Percentiles rank a stretch among this genome's conserved stretches.
Conservation (phyloP, 2,797 vertebrate species). For the Melanotaenia pygmaea region DNA sequence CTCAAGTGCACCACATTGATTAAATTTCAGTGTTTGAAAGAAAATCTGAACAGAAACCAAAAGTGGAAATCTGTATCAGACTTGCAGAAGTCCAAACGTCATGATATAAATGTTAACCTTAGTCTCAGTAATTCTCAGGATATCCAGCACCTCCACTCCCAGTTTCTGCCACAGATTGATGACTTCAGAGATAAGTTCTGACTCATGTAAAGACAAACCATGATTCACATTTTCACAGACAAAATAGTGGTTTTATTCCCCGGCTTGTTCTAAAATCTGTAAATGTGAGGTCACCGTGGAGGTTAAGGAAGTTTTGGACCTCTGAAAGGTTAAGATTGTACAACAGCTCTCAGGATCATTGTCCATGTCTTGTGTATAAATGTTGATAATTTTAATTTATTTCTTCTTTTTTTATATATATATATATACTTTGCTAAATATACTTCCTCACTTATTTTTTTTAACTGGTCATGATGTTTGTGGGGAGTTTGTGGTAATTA, state of each 20-base stretch:
- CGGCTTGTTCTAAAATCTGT: not conserved
- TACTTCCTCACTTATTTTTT: conserved; percentile 63
- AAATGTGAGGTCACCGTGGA: not conserved
- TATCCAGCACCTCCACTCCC: not conserved
- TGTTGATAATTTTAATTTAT: conserved; percentile 86
- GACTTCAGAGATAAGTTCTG: not conserved
- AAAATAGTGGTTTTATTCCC: not conserved
- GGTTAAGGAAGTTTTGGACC: not conserved
- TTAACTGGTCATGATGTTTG: conserved; percentile 72
- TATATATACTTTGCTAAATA: conserved; percentile 70
- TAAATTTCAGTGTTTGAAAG: too few relatives aligned
- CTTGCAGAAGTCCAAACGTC: too few relatives aligned
- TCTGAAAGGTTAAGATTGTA: conserved; percentile 49
- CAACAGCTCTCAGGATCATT: conserved; percentile 41
- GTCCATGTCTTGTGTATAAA: conserved; percentile 63
- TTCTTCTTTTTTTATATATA: conserved; percentile 82
- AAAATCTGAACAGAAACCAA: too few relatives aligned
- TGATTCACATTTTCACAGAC: too few relatives aligned
- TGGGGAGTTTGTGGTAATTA: conserved; percentile 40
- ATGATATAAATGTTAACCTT: conserved; percentile 1
- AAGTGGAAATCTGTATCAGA: too few relatives aligned
- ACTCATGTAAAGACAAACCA: too few relatives aligned
- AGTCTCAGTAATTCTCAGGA: conserved; percentile 2
- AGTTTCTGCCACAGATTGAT: conserved; percentile 10
- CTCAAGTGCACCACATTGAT: too few relatives aligned